These are phyloP conservation scores for Pilophorus perplexus DNA, from an alignment of 2,888 invertebrate genomes.

Conservation along the genomic window DNA sequence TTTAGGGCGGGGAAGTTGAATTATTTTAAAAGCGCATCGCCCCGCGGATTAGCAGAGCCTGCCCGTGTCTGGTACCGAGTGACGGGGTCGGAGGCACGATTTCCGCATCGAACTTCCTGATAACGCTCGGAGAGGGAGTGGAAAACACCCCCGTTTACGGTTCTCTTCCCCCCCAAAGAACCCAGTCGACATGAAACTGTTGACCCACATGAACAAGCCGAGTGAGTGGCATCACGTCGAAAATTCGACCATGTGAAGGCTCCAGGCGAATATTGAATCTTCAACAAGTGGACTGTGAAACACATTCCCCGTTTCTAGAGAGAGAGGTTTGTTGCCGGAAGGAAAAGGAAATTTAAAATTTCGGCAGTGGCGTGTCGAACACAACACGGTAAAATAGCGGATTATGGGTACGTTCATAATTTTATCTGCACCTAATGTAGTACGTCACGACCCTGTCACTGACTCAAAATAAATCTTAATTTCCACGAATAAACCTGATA, in stretches of 20 bases:
- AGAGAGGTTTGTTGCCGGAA: background rate
- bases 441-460: no score
- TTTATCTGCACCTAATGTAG: no score
- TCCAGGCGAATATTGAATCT: no score
- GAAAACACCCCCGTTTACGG: no score
- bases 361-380: conserved; percentile 25
- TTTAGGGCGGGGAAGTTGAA: background rate
- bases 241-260: no score
- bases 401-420: conserved; percentile 25
- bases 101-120: conserved; percentile 35
- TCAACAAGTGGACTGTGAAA: no score
- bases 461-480: no score
- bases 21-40: background rate
- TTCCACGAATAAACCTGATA: no score
- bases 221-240: no score
- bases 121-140: conserved; percentile 9
- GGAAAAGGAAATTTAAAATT: background rate
- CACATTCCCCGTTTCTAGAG: no score
- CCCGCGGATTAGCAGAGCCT: no score
- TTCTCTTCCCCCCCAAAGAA: background rate
- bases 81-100: conserved; percentile 3
- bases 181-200: conserved; percentile 1
- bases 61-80: background rate
- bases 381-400: conserved; percentile 31
- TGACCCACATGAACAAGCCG: no score